Percentiles rank a stretch among this genome's conserved stretches.
Conservation (phyloP, 1,140 invertebrate genomes). For the Drosophila bocki region DNA sequence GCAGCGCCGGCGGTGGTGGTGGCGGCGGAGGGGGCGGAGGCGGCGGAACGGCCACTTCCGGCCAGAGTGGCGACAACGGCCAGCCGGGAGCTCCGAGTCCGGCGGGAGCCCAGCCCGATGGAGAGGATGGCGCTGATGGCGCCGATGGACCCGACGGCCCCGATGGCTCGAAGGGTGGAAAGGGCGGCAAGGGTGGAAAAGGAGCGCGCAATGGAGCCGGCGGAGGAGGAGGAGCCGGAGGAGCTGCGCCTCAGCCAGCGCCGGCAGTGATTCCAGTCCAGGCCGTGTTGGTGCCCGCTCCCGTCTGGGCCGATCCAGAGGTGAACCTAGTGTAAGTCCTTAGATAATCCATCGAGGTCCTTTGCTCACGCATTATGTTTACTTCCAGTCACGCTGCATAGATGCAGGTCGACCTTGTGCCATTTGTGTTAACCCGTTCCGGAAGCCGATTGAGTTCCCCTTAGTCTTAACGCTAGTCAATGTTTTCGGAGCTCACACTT, state of each 20-base stretch:
- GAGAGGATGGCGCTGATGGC: constrained; percentile 71
- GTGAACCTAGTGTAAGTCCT: constrained; percentile 54
- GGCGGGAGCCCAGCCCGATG: constrained; percentile 71
- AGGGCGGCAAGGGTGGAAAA: constrained; percentile 79
- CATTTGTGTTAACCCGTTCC: constrained; percentile 6
- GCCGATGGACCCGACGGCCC: constrained; percentile 69
- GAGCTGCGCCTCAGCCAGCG: constrained; percentile 75
- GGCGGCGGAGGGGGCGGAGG: constrained; percentile 66
- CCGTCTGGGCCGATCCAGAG: constrained; percentile 62
- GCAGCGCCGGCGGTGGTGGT: constrained; percentile 60
- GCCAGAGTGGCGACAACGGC: constrained; percentile 56
- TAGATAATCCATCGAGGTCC: background rate
- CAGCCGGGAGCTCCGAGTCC: constrained; percentile 61
- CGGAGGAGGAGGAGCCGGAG: constrained; percentile 81
- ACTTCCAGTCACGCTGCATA: constrained; percentile 46
- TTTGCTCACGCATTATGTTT: background rate
- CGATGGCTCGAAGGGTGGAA: constrained; percentile 63
- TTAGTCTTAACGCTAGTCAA: constrained; percentile 69
- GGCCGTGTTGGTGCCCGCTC: constrained; percentile 49
- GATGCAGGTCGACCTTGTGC: background rate
- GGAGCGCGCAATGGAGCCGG: constrained; percentile 79
- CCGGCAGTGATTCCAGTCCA: constrained; percentile 23
- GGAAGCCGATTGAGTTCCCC: constrained; percentile 21
- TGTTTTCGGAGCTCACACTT: constrained; percentile 51
- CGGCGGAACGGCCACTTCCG: constrained; percentile 63